Evolutionary conservation across 2,113 vertebrate genomes (phyloP), one percentile per base, ranked within the genome.

Genomic region (Orycteropus afer): DNA sequence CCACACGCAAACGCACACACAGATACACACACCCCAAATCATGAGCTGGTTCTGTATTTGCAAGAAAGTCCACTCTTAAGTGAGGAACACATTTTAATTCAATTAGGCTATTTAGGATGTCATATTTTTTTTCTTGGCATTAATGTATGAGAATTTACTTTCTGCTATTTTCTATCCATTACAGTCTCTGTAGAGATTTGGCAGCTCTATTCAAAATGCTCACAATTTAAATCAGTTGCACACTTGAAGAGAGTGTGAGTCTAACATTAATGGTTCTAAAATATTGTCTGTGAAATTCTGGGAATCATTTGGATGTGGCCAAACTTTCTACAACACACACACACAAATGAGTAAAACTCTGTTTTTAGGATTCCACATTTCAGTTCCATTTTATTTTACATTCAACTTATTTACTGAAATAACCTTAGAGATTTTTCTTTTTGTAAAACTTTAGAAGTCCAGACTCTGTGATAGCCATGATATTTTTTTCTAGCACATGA

Each of bases 341-440:
- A 97, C 80, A 96, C 78, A 95, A 97, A 96, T 81, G 96, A 96
- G 79, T 95, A 91, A 93, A 96, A 95, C 86, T 97, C 95, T 96
- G 71, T 80, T 94, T 92, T 95, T 90, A 63, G 53, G 13, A 92
- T 88, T 97, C 95, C 40, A 59, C 59, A 89, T 91, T 93, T 97
- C 78, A 90, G 95, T 95, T 97, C 42, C 90, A 93, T 94, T 97
- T 96, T 97, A 97, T 97, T 97, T 95, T 71, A 95, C 45, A 61
- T 96, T 94, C 79, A 92, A 23, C 83, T 89, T 88, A 77, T 89
- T 89, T 91, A 81, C 85, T 97, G 77, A 96, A 92, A 93, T 89
- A 34, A 88, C 86, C 40, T 91, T 55, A 71, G 49, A 77, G 63
- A 53, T 57, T 92, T 93, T 80, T 32, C 23, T 71, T 92, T 97